These are phyloP conservation scores for Drosophila suzukii DNA, from an alignment of 1,140 invertebrate species.

Conservation along the genomic window DNA sequence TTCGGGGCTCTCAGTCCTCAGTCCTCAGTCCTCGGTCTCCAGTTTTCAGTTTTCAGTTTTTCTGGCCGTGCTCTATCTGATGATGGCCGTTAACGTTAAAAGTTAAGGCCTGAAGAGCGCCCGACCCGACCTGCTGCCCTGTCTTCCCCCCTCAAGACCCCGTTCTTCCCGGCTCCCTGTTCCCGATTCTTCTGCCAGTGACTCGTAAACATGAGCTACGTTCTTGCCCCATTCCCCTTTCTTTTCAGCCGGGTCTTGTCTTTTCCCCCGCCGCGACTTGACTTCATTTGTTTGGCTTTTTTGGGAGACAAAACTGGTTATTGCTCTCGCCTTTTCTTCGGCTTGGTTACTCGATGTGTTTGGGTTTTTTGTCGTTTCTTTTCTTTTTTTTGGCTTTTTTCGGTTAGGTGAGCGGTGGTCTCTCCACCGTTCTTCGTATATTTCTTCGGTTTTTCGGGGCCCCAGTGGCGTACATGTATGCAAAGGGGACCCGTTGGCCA, in stretches of 20 bases:
- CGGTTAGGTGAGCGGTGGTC: conserved; percentile 57
- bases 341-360: conserved; percentile 19
- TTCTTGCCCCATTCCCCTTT: conserved; percentile 59
- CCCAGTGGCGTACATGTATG: conserved; percentile 64
- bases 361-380: neutral
- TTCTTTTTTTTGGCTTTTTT: conserved; percentile 22
- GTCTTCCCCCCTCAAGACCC: conserved; percentile 5
- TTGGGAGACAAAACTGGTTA: conserved; percentile 83
- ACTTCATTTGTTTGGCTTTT: conserved; percentile 83
- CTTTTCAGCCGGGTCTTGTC: conserved; percentile 36
- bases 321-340: conserved; percentile 73
- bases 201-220: conserved; percentile 80
- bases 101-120: conserved; percentile 69
- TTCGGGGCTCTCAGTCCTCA: conserved; percentile 17
- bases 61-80: conserved; percentile 70
- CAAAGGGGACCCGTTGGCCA: conserved; percentile 69
- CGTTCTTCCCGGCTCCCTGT: neutral
- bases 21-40: conserved; percentile 10
- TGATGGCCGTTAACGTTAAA: conserved; percentile 81
- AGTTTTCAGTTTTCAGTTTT: conserved; percentile 18
- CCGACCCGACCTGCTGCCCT: conserved; percentile 68
- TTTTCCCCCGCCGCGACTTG: conserved; percentile 51
- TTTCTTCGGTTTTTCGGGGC: conserved; percentile 21
- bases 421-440: conserved; percentile 21
- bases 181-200: conserved; percentile 20